Conservation (phyloP, 2,888 invertebrate species). For the Leptopilina syphax region DNA sequence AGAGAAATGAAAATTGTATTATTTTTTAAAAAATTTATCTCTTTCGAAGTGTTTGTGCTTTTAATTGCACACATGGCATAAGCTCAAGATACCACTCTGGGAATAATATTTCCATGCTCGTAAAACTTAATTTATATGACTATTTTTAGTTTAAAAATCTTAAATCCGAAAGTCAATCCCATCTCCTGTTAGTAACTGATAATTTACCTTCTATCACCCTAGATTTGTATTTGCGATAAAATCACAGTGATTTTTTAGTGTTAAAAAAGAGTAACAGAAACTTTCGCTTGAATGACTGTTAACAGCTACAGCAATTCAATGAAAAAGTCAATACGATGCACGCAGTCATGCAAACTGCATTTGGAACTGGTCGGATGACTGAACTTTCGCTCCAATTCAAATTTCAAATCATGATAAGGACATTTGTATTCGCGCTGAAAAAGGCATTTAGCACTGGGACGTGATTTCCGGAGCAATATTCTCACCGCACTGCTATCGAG, state of each 20-base stretch:
- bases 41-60: background rate
- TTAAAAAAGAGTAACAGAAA: conserved; percentile 7
- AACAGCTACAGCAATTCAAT: conserved; percentile 24
- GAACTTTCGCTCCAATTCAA: conserved; percentile 27
- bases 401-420: conserved; percentile 17
- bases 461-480: conserved; percentile 20
- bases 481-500: conserved; percentile 17
- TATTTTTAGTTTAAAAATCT: too few relatives aligned
- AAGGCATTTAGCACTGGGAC: conserved; percentile 22
- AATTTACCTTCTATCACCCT: too few relatives aligned
- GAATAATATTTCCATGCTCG: too few relatives aligned
- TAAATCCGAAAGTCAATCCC: too few relatives aligned
- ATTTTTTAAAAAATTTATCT: background rate
- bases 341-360: conserved; percentile 15
- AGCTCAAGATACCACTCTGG: too few relatives aligned
- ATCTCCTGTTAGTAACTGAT: too few relatives aligned
- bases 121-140: too few relatives aligned
- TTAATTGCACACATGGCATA: background rate
- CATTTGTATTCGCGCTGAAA: conserved; percentile 14
- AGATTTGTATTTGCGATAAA: background rate
- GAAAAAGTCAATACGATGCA: conserved; percentile 23
- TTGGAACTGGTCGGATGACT: background rate
- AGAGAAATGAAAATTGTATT: background rate
- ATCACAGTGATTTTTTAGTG: conserved; percentile 9
- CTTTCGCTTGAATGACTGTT: conserved; percentile 28